Evolutionary conservation across 2,888 invertebrate genomes (phyloP).

Genomic region (Philhelius pedissequus): DNA sequence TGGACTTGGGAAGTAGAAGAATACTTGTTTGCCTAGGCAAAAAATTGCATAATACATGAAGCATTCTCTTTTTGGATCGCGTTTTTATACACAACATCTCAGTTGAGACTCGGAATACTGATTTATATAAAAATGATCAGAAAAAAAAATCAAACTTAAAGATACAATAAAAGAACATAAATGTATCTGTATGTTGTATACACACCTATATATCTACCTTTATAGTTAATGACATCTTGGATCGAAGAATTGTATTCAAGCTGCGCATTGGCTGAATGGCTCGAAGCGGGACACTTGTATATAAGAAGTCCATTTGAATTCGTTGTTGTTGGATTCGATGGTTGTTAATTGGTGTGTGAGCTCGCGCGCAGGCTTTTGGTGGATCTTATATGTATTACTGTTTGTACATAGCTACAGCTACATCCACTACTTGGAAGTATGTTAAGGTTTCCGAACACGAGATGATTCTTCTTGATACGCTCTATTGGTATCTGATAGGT

Average conservation of each 20-base stretch:
- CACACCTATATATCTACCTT: neutral
- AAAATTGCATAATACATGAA: conserved; percentile 69
- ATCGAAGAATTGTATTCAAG: conserved; percentile 40
- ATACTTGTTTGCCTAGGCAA: conserved; percentile 69
- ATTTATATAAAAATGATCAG: conserved; percentile 33
- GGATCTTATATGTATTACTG: too few relatives aligned
- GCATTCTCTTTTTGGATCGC: conserved; percentile 67
- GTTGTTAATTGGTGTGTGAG: conserved; percentile 20
- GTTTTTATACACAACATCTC: conserved; percentile 64
- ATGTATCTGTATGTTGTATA: neutral
- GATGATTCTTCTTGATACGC: conserved; percentile 49
- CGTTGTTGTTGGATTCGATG: neutral
- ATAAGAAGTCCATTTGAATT: conserved; percentile 60
- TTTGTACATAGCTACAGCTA: neutral
- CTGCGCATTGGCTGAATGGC: conserved; percentile 40
- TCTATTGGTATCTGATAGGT: conserved; percentile 17
- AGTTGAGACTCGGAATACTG: conserved; percentile 59
- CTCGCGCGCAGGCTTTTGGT: neutral
- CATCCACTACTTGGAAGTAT: conserved; percentile 41
- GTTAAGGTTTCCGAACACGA: conserved; percentile 60
- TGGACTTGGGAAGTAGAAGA: conserved; percentile 67
- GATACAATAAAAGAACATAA: neutral
- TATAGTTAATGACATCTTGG: conserved; percentile 59
- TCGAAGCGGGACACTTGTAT: conserved; percentile 40
- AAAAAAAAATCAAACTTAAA: neutral